Evolutionary conservation across 2,888 invertebrate genomes (phyloP), one percentile per base, ranked within the genome.

Genomic region (Eristalis arbustorum): DNA sequence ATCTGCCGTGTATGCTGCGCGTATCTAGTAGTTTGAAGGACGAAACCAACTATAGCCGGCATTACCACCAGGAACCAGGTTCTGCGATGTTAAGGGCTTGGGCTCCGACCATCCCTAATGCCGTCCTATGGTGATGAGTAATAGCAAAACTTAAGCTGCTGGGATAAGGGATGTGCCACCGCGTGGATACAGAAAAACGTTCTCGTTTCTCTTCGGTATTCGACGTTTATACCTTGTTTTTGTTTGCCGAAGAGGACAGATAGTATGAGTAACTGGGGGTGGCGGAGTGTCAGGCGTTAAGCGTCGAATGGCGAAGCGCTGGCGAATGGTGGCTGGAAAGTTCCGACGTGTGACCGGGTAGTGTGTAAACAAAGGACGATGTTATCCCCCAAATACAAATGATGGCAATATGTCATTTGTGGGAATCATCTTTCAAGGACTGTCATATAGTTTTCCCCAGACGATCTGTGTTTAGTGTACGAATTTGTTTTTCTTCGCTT

Each of bases 331-430:
- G 59, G n/a, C 56, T 71, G 40, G 31, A 78, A 64, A 73, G 18
- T 69, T 74, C 64, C 83, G 67, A 78, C 59, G 74, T 82, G 77
- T 71, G 75, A 75, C 74, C 34, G 73, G 72, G 68, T 69, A 62
- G 83, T 83, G 83, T 75, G 83, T 87, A 87, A 87, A 87, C 87
- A 87, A 87, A 87, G 87, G 71, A 72, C 88, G 84, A 88, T 84
- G 84, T 84, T 88, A 83, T 88, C 88, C 84, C 57, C 28, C 87
- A 87, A 88, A 88, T 88, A 88, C 88, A 89, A 89, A 89, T 89
- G 88, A 88, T 72, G 85, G 88, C 88, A 88, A 89, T 89, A 88
- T 88, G 89, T 89, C 89, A 89, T 84, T 84, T 84, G 76, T 69
- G 72, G 75, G 87, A 81, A 79, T 84, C 88, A 87, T 88, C 84